Percentiles rank a stretch among this genome's conserved stretches.
Conservation (phyloP, 2,113 vertebrate species). For the Taxidea taxus region DNA sequence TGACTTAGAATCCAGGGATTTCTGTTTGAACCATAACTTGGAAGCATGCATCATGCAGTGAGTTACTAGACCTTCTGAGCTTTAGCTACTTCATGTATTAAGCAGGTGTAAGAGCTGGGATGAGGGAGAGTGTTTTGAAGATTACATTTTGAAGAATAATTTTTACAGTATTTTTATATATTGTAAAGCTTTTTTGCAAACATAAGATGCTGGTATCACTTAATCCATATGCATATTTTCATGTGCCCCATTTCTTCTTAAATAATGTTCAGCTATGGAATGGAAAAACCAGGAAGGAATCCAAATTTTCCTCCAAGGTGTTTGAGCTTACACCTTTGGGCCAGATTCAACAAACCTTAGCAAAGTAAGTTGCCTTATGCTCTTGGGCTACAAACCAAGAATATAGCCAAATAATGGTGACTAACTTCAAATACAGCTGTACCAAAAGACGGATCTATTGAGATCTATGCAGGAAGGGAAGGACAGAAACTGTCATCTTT, state of each 20-base stretch:
- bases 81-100: neutral
- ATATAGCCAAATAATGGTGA: neutral
- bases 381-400: slow-evolving; percentile 14
- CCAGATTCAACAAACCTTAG: neutral
- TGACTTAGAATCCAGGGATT: neutral
- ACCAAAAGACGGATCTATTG: neutral
- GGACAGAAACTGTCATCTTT: neutral
- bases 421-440: neutral
- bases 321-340: neutral
- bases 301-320: neutral
- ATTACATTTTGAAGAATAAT: neutral
- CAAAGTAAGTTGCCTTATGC: neutral
- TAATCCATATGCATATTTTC: neutral
- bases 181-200: slow-evolving; percentile 7
- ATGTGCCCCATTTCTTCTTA: neutral
- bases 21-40: neutral
- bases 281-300: neutral
- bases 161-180: neutral
- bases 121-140: neutral
- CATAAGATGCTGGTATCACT: neutral
- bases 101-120: neutral
- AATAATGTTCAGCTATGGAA: neutral
- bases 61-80: neutral
- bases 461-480: neutral
- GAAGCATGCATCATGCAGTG: neutral